Conservation (phyloP, 2,888 invertebrate species). For the Polydrusus tereticollis region DNA sequence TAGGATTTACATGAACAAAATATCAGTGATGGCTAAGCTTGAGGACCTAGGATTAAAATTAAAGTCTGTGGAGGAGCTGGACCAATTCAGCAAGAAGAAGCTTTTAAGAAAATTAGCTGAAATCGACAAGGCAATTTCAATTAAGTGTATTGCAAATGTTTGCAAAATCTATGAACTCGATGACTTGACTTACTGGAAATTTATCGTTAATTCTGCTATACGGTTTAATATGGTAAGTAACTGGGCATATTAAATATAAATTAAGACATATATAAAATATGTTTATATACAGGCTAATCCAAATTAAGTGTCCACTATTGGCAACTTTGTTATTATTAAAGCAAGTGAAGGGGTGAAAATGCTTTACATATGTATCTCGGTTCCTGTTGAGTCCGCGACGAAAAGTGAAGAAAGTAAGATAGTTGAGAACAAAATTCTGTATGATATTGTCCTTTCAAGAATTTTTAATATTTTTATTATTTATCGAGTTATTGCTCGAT, state of each 20-base stretch:
- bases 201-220: slow-evolving; percentile 54
- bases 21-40: slow-evolving; percentile 58
- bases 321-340: no score
- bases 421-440: no score
- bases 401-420: no score
- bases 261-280: not conserved
- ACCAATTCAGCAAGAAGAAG: slow-evolving; percentile 56
- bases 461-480: no score
- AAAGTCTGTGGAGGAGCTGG: slow-evolving; percentile 53
- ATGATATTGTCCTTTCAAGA: no score
- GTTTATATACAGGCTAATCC: not conserved
- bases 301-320: no score
- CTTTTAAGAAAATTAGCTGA: slow-evolving; percentile 58
- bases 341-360: no score
- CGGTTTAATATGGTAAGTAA: slow-evolving; percentile 58
- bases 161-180: slow-evolving; percentile 59
- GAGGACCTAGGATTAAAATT: slow-evolving; percentile 58
- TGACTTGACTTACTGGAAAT: slow-evolving; percentile 58
- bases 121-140: slow-evolving; percentile 49
- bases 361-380: no score
- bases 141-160: slow-evolving; percentile 59
- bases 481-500: no score
- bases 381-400: no score
- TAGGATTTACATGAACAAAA: slow-evolving; percentile 59
- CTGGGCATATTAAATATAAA: not conserved